Evolutionary conservation across 37 sponge, comb jelly and placozoan species (phyloP), one percentile per base, ranked within the genome.

Genomic region (Lycopodina hypogea): DNA sequence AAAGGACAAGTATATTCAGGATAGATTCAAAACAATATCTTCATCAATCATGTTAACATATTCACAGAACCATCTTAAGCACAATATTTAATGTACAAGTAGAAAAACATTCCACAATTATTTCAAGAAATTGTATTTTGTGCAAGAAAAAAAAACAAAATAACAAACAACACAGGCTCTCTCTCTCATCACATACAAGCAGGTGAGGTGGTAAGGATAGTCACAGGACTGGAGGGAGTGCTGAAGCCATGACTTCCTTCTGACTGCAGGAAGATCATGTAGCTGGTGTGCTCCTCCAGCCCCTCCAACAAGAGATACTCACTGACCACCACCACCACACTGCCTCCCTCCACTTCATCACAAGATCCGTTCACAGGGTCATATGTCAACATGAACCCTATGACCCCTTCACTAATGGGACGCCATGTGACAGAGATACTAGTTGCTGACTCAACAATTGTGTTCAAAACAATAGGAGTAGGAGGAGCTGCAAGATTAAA

Each of bases 111-210:
- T n/a, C n/a, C n/a, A n/a, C n/a, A n/a, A n/a, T n/a, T n/a, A n/a
- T n/a, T n/a, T n/a, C n/a, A n/a, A n/a, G n/a, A n/a, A n/a, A n/a
- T n/a, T n/a, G n/a, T n/a, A n/a, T n/a, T n/a, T n/a, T n/a, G n/a
- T n/a, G n/a, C n/a, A n/a, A n/a, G n/a, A n/a, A n/a, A n/a, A n/a
- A n/a, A n/a, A n/a, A n/a, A n/a, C n/a, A n/a, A n/a, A n/a, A n/a
- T n/a, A n/a, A n/a, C n/a, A 45, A 45, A 45, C 48, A 45, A 45
- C 48, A 45, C 48, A 45, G 48, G 9, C 48, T 45, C 48, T 45
- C 48, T 9, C 48, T 45, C 7, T 17, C 41, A 51, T 45, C 30
- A 77, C 78, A 0, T 78, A 84, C 85, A 50, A 62, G 33, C 62
- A 26, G 52, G 28, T 28, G n/a, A 28, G 17, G 87, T 86, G 1